A percentile compares a stretch with the other conserved stretches of the same genome.
Evolutionary conservation across 1,140 invertebrate genomes (phyloP).

Genomic region (Neodiprion fabricii): DNA sequence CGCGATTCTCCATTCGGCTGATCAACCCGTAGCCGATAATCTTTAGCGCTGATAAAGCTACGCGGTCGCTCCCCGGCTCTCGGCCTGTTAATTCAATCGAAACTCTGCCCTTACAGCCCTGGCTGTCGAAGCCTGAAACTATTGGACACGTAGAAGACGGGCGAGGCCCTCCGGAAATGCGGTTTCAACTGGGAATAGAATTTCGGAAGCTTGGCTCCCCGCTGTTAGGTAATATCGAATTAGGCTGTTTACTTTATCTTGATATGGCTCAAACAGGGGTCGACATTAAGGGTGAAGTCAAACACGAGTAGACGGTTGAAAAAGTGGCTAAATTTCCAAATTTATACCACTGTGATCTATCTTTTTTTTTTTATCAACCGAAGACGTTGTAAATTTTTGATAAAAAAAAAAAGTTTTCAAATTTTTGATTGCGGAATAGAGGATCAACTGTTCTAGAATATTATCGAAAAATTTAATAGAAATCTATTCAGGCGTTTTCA

Average conservation of each 20-base stretch:
- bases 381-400: too few relatives aligned
- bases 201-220: not conserved
- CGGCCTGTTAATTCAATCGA: not conserved
- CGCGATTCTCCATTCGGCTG: not conserved
- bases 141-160: conserved; percentile 2
- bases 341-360: too few relatives aligned
- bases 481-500: too few relatives aligned
- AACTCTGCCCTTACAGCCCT: not conserved
- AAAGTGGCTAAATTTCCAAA: too few relatives aligned
- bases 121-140: not conserved
- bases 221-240: not conserved
- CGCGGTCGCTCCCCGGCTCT: not conserved
- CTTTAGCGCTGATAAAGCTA: not conserved
- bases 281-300: too few relatives aligned
- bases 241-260: not conserved
- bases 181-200: not conserved
- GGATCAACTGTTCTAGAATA: too few relatives aligned
- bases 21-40: not conserved
- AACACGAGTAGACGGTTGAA: too few relatives aligned
- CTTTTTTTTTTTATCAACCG: too few relatives aligned
- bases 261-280: too few relatives aligned
- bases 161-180: not conserved
- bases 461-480: too few relatives aligned
- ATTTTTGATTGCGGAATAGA: too few relatives aligned
- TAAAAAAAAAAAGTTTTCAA: too few relatives aligned